Base-by-base conservation (phyloP, 2,113 vertebrate genomes). In the Ictalurus furcatus region DNA sequence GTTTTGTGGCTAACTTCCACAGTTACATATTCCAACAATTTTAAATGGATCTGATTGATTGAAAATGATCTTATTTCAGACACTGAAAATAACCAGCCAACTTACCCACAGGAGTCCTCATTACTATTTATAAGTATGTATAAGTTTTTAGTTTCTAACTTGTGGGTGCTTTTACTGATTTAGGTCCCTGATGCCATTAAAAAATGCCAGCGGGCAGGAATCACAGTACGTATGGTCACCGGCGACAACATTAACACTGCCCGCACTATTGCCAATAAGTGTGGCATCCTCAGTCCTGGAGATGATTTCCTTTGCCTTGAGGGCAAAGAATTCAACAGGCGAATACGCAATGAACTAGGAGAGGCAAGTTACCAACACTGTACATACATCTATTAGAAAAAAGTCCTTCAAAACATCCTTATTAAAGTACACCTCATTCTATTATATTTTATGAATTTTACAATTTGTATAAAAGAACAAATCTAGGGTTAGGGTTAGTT, bases 191-290 rank as follows among this genome's bases (percentile, higher is more conserved):
- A 99, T 56, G 98, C 98, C 94, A 99, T 99, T 93, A 97, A 94
- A 44, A 99, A 97, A 93, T 99, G 98, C 90, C 98, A 99, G 85
- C 96, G 96, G 84, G 98, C 98, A 71, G 98, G 98, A 85, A 99
- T 99, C 94, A 99, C 98, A 4, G 98, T 99, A 61, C 97, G 98
- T 58, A 99, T 99, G 98, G 98, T 99, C 90, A 99, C 98, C 1
- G 98, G 98, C 2, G 98, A 99, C 94, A 99, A 99, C 94, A 99
- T 99, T 88, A 97, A 98, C 88, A 99, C 98, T 3, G 98, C 98
- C 65, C 96, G 98, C 28, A 98, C 98, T 92, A 99, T 99, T 89
- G 97, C 98, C 79, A 92, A 94, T 89, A 99, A 99, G 91, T 99
- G 98, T 93, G 97, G 98, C 40, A 99, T 99, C 92, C 94, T 99